These are phyloP conservation scores for Butastur rufipennis DNA, from an alignment of 2,113 vertebrate species.

Conservation along the genomic window DNA sequence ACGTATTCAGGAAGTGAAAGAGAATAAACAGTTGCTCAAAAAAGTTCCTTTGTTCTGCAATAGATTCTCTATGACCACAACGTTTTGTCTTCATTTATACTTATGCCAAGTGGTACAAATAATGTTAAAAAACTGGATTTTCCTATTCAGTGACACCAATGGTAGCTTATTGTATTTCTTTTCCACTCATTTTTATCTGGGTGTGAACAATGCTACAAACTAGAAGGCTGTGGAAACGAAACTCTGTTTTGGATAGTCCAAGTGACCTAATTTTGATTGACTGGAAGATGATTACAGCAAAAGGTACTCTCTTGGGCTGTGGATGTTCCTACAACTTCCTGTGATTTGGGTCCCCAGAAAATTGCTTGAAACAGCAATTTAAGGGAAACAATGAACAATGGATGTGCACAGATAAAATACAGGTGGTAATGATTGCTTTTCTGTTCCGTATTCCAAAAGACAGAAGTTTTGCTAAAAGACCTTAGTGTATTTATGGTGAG, in stretches of 20 bases:
- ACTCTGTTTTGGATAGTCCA: background rate
- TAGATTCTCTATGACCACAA: background rate
- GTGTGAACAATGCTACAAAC: background rate
- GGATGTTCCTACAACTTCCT: background rate
- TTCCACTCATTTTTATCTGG: background rate
- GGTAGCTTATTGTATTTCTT: background rate
- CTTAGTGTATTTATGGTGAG: background rate
- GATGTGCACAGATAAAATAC: background rate
- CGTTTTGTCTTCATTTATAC: background rate
- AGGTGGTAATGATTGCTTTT: background rate
- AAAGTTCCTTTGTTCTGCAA: background rate
- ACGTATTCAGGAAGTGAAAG: background rate
- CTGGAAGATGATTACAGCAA: rapidly evolving
- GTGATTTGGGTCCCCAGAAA: background rate
- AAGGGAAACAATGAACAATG: background rate
- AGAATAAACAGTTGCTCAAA: background rate
- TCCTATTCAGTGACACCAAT: background rate
- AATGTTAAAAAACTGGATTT: background rate
- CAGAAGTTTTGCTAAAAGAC: background rate
- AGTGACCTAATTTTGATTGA: background rate
- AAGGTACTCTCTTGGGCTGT: background rate
- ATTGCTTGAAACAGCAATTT: background rate
- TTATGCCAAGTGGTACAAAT: background rate
- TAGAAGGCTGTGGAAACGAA: background rate
- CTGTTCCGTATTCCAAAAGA: background rate